These are phyloP conservation scores for Chrysolina americana DNA, from an alignment of 2,888 invertebrate species.

Conservation along the genomic window DNA sequence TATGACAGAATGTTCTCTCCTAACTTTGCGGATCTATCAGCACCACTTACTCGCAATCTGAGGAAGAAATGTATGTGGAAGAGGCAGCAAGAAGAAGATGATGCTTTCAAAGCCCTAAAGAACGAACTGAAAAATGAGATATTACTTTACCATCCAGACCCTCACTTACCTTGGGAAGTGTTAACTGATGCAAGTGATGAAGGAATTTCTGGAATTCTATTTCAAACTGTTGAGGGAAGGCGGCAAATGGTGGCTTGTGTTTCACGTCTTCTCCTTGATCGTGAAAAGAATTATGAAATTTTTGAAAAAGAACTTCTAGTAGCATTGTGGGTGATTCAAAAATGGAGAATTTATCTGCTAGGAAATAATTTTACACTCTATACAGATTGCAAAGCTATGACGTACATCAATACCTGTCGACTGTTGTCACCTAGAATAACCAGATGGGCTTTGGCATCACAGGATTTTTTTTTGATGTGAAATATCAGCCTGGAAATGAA, in stretches of 20 bases:
- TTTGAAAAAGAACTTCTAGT: conserved; percentile 16
- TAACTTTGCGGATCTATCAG: not conserved
- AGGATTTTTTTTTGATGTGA: not conserved
- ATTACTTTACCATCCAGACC: conserved; percentile 25
- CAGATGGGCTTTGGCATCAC: not conserved
- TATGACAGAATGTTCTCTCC: not conserved
- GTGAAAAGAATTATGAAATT: conserved; percentile 11
- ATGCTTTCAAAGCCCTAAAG: not conserved
- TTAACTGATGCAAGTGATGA: conserved; percentile 28
- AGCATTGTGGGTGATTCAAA: not conserved
- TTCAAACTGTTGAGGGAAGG: not conserved
- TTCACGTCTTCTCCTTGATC: conserved; percentile 13
- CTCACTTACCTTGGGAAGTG: conserved; percentile 28
- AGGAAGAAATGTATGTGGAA: not conserved
- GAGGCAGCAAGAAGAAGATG: not conserved
- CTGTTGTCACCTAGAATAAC: not conserved
- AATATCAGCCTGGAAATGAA: not conserved
- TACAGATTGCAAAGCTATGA: not conserved
- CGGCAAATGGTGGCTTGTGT: not conserved
- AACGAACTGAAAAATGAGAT: not conserved
- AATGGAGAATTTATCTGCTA: not conserved
- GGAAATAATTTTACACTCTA: not conserved
- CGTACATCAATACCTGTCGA: not conserved
- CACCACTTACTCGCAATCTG: not conserved
- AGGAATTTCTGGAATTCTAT: conserved; percentile 16